These are phyloP conservation scores for Sinocyclocheilus maitianheensis DNA, from an alignment of 2,113 vertebrate genomes.

Conservation along the genomic window DNA sequence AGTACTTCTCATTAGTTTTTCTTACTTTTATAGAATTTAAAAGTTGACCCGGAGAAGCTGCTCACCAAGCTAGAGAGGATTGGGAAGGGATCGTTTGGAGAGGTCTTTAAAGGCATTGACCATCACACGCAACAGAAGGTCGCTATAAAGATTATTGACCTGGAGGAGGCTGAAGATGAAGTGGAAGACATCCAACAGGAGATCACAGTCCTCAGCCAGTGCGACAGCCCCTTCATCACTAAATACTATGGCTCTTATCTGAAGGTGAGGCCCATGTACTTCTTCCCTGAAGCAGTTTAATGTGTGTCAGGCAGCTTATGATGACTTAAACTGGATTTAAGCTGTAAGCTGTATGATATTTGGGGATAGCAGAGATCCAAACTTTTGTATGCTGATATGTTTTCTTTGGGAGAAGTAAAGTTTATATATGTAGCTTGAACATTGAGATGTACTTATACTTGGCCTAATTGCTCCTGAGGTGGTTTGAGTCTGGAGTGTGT, in stretches of 20 bases:
- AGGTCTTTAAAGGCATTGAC: constrained; percentile 99
- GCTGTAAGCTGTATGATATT: neutral
- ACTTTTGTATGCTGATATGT: neutral
- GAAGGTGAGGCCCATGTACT: neutral
- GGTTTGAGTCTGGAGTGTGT: neutral
- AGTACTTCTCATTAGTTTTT: constrained; percentile 4
- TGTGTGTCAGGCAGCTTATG: neutral
- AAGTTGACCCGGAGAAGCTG: constrained; percentile 90
- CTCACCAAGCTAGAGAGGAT: constrained; percentile 97
- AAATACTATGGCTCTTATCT: constrained; percentile 95
- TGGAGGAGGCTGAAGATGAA: constrained; percentile 98
- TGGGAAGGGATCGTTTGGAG: constrained; percentile 96
- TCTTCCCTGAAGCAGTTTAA: neutral
- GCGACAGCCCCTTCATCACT: constrained; percentile 97
- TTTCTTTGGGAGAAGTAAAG: neutral
- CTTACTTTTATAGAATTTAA: constrained; percentile 79
- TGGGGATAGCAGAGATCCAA: neutral
- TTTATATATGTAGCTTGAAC: neutral
- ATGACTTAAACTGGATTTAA: neutral
- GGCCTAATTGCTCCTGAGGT: neutral
- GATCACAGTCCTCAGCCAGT: constrained; percentile 98
- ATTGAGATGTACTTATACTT: neutral
- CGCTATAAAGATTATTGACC: constrained; percentile 98
- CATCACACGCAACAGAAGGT: constrained; percentile 95
- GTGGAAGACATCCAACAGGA: constrained; percentile 99